phyloP scores from a whole-genome alignment of 1,140 invertebrate genomes.

The Drosophila pruinosa region DNA sequence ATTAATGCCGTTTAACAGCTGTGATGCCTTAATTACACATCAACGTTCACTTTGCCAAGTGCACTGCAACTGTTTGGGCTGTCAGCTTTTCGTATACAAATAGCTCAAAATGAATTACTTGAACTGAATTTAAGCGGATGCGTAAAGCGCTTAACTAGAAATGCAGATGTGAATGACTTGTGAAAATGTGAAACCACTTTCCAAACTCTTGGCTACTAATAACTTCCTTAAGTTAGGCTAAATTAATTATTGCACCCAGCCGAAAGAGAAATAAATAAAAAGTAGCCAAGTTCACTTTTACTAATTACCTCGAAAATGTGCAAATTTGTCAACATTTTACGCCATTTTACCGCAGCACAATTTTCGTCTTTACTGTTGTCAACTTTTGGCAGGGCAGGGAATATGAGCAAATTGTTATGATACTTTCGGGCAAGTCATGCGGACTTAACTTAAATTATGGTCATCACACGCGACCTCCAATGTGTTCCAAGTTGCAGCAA shows the following conservation, averaged over 20 bases:
- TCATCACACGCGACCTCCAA: conserved; percentile 21
- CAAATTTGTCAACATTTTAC: conserved; percentile 31
- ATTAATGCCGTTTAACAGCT: conserved; percentile 10
- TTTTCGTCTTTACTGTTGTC: conserved; percentile 55
- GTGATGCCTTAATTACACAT: background rate
- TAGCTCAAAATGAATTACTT: conserved; percentile 5
- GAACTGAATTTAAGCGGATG: conserved; percentile 9
- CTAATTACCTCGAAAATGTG: conserved; percentile 53
- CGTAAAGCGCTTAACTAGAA: conserved; percentile 4
- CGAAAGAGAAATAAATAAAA: conserved; percentile 6
- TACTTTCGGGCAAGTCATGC: conserved; percentile 25
- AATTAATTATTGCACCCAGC: background rate
- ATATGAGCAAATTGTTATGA: conserved; percentile 15
- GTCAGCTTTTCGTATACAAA: background rate
- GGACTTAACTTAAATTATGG: conserved; percentile 20
- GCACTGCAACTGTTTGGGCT: background rate
- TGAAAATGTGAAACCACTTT: conserved; percentile 16
- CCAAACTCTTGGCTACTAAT: conserved; percentile 25
- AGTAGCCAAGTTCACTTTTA: conserved; percentile 41
- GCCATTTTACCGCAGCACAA: conserved; percentile 54
- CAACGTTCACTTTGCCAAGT: conserved; percentile 15
- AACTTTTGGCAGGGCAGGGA: conserved; percentile 47
- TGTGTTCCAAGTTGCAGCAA: conserved; percentile 25
- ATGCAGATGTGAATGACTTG: background rate
- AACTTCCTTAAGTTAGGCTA: conserved; percentile 17